A percentile compares a stretch with the other conserved stretches of the same genome.
Evolutionary conservation across 2,797 vertebrate genomes (phyloP).

Genomic region (Chaetophractus vellerosus): DNA sequence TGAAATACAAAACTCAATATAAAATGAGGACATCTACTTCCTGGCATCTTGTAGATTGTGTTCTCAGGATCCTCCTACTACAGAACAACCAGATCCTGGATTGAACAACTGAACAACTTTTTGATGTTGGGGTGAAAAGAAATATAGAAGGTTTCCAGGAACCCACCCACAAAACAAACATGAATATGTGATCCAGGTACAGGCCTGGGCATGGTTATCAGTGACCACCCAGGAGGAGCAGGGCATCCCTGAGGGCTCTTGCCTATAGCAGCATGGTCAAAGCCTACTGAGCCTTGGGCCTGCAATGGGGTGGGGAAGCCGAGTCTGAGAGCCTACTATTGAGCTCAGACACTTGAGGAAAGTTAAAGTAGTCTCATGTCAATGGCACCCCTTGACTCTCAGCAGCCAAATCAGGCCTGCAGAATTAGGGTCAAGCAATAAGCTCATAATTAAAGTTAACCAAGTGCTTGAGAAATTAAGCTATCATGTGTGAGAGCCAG

Average conservation of each 20-base stretch:
- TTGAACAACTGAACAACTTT: background rate
- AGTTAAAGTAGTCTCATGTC: background rate
- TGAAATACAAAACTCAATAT: background rate
- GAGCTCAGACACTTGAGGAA: background rate
- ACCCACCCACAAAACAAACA: background rate
- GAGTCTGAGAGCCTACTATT: background rate
- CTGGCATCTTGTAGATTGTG: background rate
- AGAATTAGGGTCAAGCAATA: slow-evolving; percentile 33
- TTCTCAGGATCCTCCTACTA: background rate
- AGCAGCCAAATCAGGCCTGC: background rate
- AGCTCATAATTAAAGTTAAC: background rate
- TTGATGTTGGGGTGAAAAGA: background rate
- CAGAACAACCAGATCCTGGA: background rate
- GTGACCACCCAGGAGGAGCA: background rate
- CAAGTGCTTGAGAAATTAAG: slow-evolving; percentile 8
- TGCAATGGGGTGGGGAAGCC: background rate
- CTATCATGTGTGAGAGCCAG: background rate
- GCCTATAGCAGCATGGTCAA: background rate
- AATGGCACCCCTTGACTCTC: background rate
- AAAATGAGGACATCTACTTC: background rate
- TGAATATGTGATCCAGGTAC: background rate
- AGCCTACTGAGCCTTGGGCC: background rate
- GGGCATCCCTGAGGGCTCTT: background rate
- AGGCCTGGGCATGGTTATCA: background rate
- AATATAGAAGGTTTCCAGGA: background rate